Conservation (phyloP, 2,113 vertebrate genomes). For the Lipophrys pholis region DNA sequence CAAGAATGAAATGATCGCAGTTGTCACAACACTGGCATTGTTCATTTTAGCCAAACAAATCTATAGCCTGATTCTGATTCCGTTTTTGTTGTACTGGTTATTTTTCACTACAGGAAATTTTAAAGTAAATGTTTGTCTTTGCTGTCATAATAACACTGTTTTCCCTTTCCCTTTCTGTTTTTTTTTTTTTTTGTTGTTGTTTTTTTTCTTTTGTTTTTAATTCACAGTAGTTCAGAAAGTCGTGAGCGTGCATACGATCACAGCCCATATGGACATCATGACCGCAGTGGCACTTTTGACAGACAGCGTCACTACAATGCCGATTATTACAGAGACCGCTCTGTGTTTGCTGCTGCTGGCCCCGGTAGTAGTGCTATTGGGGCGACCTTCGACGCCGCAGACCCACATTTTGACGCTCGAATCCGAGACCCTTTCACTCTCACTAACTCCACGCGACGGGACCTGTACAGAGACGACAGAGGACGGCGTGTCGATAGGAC, state of each 20-base stretch:
- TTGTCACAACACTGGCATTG: no score
- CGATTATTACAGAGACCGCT: slow-evolving; percentile 97
- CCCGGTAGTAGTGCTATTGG: slow-evolving; percentile 76
- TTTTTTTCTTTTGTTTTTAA: slow-evolving; percentile 78
- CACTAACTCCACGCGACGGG: slow-evolving; percentile 93
- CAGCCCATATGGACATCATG: slow-evolving; percentile 99
- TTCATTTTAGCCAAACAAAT: no score
- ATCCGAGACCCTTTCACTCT: slow-evolving; percentile 94
- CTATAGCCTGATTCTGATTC: no score
- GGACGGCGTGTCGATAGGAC: slow-evolving; percentile 92
- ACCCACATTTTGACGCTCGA: slow-evolving; percentile 96
- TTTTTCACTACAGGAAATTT: slow-evolving; percentile 16
- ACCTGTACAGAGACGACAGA: slow-evolving; percentile 94
- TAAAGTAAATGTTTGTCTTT: background rate
- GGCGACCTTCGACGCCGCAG: slow-evolving; percentile 92
- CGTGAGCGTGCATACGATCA: slow-evolving; percentile 98
- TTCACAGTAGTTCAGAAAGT: slow-evolving; percentile 96
- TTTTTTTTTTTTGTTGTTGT: slow-evolving; percentile 37
- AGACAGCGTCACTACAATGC: slow-evolving; percentile 96
- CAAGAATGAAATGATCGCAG: no score
- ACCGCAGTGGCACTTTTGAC: slow-evolving; percentile 94
- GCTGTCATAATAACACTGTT: slow-evolving; percentile 26
- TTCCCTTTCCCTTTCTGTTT: background rate
- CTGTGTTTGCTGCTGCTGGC: slow-evolving; percentile 85
- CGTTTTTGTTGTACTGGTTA: background rate